A percentile compares a stretch with the other conserved stretches of the same genome.
phyloP scores from a whole-genome alignment of 2,797 vertebrate genomes.

The Hyperoplus lanceolatus region DNA sequence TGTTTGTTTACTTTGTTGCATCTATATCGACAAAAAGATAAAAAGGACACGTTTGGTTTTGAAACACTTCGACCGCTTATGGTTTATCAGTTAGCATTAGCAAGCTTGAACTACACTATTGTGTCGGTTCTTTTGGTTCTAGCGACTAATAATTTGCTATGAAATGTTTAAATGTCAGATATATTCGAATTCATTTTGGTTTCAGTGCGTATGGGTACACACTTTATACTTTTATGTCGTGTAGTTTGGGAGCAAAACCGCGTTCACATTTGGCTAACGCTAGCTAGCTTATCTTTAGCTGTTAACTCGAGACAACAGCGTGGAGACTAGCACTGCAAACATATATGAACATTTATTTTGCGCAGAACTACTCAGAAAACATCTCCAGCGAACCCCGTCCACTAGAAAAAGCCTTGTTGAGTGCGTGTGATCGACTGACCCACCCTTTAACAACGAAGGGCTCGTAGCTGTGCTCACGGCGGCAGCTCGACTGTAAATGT shows the following conservation, averaged over 20 bases:
- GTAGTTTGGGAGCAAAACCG: constrained; percentile 52
- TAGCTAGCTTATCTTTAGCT: constrained; percentile 74
- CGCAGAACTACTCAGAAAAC: constrained; percentile 38
- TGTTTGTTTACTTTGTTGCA: not conserved
- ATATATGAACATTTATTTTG: constrained; percentile 36
- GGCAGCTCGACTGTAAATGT: constrained; percentile 73
- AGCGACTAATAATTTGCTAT: not conserved
- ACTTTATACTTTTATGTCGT: constrained; percentile 44
- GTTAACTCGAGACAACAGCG: constrained; percentile 56
- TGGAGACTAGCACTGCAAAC: constrained; percentile 52
- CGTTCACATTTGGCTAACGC: constrained; percentile 65
- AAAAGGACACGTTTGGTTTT: rapidly evolving
- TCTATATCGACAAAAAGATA: not conserved
- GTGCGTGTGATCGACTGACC: constrained; percentile 74
- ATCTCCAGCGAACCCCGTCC: constrained; percentile 61
- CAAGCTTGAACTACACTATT: constrained; percentile 48
- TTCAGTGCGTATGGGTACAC: constrained; percentile 48
- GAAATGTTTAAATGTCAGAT: not conserved
- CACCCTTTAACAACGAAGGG: constrained; percentile 73
- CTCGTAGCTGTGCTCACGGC: constrained; percentile 47
- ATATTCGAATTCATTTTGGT: constrained; percentile 40
- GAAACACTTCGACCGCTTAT: rapidly evolving
- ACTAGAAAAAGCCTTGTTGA: constrained; percentile 55
- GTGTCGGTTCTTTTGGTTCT: constrained; percentile 8
- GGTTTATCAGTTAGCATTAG: constrained; percentile 38